Percentiles rank a stretch among this genome's conserved stretches.
Evolutionary conservation across 2,888 invertebrate species (phyloP).

Genomic region (Drosophila nigritarsus): DNA sequence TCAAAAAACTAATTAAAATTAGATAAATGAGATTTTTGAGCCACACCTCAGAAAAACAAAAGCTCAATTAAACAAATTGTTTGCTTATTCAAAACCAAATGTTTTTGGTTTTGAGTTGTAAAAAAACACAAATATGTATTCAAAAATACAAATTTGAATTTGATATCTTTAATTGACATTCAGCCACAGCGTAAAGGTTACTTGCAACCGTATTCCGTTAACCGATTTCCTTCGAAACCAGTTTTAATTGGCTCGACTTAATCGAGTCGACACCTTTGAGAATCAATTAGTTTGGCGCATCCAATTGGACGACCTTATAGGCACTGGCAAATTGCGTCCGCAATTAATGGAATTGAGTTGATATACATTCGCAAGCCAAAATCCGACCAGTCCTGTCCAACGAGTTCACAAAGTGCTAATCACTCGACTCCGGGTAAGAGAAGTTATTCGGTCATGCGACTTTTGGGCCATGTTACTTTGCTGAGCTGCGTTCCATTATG

Average conservation of each 20-base stretch:
- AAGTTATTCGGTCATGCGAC: conserved; percentile 48
- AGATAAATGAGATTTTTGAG: neutral
- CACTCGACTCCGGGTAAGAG: conserved; percentile 21
- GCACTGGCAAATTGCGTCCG: conserved; percentile 61
- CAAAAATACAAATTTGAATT: neutral
- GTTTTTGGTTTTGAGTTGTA: neutral
- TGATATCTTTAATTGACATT: neutral
- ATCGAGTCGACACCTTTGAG: conserved; percentile 55
- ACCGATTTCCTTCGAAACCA: conserved; percentile 48
- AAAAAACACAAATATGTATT: neutral
- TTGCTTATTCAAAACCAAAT: neutral
- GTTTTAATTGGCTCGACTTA: conserved; percentile 27
- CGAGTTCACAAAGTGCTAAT: conserved; percentile 45
- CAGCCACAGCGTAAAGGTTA: conserved; percentile 10
- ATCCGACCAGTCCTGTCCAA: conserved; percentile 48
- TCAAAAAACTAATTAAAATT: neutral
- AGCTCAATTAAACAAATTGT: neutral
- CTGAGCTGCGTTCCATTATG: conserved; percentile 12
- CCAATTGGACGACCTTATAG: conserved; percentile 41
- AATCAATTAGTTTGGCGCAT: conserved; percentile 73
- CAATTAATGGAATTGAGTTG: conserved; percentile 59
- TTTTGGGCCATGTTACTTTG: conserved; percentile 14
- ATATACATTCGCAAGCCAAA: conserved; percentile 46
- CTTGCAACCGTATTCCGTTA: conserved; percentile 1
- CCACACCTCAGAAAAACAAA: neutral